Evolutionary conservation across 2,797 vertebrate species (phyloP), one percentile per base, ranked within the genome.

Genomic region (Alcedo quadribrachys): DNA sequence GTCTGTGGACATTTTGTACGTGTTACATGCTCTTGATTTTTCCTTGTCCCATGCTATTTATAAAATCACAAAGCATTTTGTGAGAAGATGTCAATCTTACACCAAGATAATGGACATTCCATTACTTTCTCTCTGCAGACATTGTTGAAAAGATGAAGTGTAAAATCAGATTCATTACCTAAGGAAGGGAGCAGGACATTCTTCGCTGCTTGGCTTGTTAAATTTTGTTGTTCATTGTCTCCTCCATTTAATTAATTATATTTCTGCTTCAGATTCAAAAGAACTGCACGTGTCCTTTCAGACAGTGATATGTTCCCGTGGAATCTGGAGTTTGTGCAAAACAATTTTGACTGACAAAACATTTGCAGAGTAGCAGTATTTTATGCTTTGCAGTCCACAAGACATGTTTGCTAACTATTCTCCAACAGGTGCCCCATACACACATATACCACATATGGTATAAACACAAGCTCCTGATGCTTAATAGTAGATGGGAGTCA

Each of bases 121-220:
- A 92, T 97, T 95, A 92, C 67, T 60, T 63, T 61, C 32, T 88
- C 85, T 86, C 75, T 66, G 80, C 63, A 80, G 81, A 81, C 53
- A 14, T 55, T 63, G 91, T 84, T 83, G 86, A 90, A 86, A 96
- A 95, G 61, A 32, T 33, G 80, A 95, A 94, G 92, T 95, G 91
- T 94, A 87, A 96, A 95, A 96, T 90, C 89, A 57, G 89, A 92
- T 97, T 96, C 90, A 93, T 97, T 95, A 94, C 90, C 90, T 92
- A 42, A 80, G 10, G 71, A 77, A 95, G 87, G 28, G 83, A 89
- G 5, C 69, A 91, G 63, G 92, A 87, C 95, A 62, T 94, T 66
- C 57, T 85, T 92, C 16, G 9, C 65, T 42, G 37, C 85, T 65
- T 61, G 96, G 60, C 86, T 89, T 93, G 92, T 97, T 96, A 90